Evolutionary conservation across 2,113 vertebrate genomes (phyloP).

Genomic region (Triplophysa dalaica): DNA sequence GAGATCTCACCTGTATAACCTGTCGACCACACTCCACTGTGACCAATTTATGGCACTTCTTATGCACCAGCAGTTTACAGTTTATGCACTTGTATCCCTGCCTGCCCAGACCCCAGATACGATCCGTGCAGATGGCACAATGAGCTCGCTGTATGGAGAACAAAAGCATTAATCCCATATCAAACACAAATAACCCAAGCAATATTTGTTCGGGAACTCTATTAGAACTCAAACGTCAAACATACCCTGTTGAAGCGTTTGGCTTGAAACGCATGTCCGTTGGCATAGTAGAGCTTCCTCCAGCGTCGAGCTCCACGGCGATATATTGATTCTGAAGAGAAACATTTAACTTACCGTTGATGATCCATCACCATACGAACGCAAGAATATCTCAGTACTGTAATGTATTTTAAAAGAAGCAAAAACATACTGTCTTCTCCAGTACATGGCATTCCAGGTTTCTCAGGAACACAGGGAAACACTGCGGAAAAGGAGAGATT

Average conservation of each 20-base stretch:
- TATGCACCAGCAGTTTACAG: conserved; percentile 97
- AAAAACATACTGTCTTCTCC: conserved; percentile 94
- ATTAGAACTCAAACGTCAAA: not conserved
- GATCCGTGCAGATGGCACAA: conserved; percentile 95
- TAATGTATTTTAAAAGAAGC: not conserved
- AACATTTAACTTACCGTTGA: not conserved
- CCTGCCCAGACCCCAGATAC: conserved; percentile 96
- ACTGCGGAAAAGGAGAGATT: conserved; percentile 69
- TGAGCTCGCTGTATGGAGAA: conserved; percentile 84
- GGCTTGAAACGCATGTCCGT: conserved; percentile 97
- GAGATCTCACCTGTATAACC: conserved; percentile 51
- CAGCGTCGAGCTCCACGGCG: conserved; percentile 93
- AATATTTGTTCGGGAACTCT: not conserved
- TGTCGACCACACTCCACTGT: conserved; percentile 87
- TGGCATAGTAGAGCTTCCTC: conserved; percentile 98
- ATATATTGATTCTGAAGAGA: conserved; percentile 92
- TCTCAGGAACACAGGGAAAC: conserved; percentile 94
- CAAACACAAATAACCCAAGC: not conserved
- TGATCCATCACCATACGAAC: too few species aligned
- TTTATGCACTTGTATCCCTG: conserved; percentile 99
- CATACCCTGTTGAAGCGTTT: conserved; percentile 96
- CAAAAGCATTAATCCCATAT: conserved; percentile 1
- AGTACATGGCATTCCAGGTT: conserved; percentile 95
- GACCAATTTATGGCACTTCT: conserved; percentile 98
- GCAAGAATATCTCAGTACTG: not conserved